Percentiles rank a stretch among this genome's conserved stretches.
Conservation (phyloP, 2,888 invertebrate species). For the Poecilobothrus nobilitatus region DNA sequence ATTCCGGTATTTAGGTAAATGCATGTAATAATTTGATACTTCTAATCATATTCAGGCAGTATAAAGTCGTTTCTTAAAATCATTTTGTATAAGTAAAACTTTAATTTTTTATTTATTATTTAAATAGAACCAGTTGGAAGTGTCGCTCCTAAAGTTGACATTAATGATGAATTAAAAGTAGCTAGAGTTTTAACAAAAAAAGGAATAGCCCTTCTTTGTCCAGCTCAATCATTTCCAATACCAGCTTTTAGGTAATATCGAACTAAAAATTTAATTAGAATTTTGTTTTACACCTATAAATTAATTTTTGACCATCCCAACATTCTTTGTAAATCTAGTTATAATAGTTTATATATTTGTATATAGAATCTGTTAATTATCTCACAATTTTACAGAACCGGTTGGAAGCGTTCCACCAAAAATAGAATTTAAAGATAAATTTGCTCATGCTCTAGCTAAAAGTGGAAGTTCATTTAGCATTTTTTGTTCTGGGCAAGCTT, state of each 20-base stretch:
- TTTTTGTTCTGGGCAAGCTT: conserved; percentile 67
- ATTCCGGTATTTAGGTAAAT: conserved; percentile 61
- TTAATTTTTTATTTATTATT: conserved; percentile 19
- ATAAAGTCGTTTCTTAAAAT: neutral
- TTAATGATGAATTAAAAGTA: conserved; percentile 57
- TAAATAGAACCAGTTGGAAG: conserved; percentile 47
- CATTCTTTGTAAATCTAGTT: conserved; percentile 4
- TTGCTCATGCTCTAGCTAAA: conserved; percentile 47
- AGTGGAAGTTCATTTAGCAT: conserved; percentile 51
- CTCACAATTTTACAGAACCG: conserved; percentile 40
- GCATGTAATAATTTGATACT: neutral
- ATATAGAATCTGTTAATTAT: neutral
- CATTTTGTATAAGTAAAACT: neutral
- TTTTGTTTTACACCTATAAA: neutral
- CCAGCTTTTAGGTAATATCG: conserved; percentile 46
- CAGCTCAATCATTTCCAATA: conserved; percentile 57
- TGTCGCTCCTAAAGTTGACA: conserved; percentile 58
- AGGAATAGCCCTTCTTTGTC: conserved; percentile 58
- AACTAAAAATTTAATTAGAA: neutral
- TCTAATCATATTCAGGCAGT: conserved; percentile 1
- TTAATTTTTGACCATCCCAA: conserved; percentile 11
- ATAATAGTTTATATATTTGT: neutral
- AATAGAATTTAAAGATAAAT: conserved; percentile 59
- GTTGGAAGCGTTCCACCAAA: conserved; percentile 51
- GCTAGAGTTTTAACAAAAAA: conserved; percentile 44